phyloP scores from a whole-genome alignment of 53 echinoderm and acorn worm species.

The Antedon mediterranea region DNA sequence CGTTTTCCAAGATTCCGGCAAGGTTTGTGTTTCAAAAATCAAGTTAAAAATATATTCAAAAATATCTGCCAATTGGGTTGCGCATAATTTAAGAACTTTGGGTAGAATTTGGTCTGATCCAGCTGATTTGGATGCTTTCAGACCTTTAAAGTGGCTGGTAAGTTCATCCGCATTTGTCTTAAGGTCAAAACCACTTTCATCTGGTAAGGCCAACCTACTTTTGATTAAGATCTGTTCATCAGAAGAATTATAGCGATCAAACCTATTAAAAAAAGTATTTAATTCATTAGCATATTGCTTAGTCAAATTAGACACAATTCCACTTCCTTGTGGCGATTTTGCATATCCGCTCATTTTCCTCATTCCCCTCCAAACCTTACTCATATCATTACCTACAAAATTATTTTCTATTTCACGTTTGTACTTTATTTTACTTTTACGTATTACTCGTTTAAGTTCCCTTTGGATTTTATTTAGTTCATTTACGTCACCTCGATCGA shows the following conservation, averaged over 20 bases:
- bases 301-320: neutral
- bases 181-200: neutral
- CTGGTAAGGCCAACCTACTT: too few species aligned
- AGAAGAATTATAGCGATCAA: slow-evolving; percentile 5
- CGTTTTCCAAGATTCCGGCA: too few species aligned
- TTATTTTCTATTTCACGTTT: slow-evolving; percentile 8
- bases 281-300: slow-evolving; percentile 7
- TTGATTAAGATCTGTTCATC: too few species aligned
- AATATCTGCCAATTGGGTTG: slow-evolving; percentile 5
- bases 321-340: neutral
- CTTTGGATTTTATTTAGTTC: slow-evolving; percentile 11
- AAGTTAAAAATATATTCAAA: neutral
- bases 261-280: slow-evolving; percentile 1
- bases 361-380: slow-evolving; percentile 13
- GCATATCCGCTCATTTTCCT: slow-evolving; percentile 15
- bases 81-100: slow-evolving; percentile 2
- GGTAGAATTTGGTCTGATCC: slow-evolving; percentile 8
- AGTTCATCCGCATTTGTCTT: neutral
- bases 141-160: neutral
- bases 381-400: slow-evolving; percentile 5
- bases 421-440: neutral
- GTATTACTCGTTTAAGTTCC: slow-evolving; percentile 3
- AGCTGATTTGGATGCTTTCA: slow-evolving; percentile 3
- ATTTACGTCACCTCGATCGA: neutral
- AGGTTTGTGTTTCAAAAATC: too few species aligned